A percentile compares a stretch with the other conserved stretches of the same genome.
phyloP scores from a whole-genome alignment of 2,888 invertebrate genomes.

The Lepidocyrtinus sp. region DNA sequence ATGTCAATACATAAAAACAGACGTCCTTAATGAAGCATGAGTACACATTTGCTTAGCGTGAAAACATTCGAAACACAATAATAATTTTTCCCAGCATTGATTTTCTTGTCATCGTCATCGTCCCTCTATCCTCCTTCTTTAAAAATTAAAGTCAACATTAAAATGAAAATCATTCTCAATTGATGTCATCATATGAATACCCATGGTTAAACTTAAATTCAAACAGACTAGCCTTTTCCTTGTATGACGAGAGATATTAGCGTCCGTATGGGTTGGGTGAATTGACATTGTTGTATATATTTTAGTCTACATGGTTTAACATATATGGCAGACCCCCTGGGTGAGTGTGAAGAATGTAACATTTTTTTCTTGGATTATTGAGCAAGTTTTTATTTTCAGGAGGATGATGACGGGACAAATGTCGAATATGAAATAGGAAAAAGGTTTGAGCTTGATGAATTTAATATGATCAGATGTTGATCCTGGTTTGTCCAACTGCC shows the following conservation, averaged over 20 bases:
- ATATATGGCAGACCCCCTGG: constrained; percentile 61
- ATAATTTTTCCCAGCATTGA: constrained; percentile 24
- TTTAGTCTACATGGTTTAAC: constrained; percentile 15
- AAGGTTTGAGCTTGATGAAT: no score
- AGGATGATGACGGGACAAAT: constrained; percentile 50
- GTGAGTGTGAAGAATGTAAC: constrained; percentile 63
- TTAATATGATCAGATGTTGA: no score
- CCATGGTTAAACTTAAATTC: no score
- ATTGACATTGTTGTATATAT: constrained; percentile 11
- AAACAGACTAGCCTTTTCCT: no score
- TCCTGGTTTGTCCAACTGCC: neutral
- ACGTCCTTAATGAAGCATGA: constrained; percentile 51
- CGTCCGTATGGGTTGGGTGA: no score
- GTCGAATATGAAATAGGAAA: constrained; percentile 35
- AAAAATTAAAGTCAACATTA: no score
- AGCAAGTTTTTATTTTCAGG: no score
- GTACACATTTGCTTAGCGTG: constrained; percentile 20
- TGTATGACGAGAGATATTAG: no score
- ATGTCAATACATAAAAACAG: constrained; percentile 47
- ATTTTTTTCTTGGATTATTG: neutral
- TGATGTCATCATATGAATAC: no score
- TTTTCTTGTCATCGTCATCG: constrained; percentile 24
- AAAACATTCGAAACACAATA: no score
- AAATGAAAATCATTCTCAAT: no score
- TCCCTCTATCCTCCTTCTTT: no score